These are phyloP conservation scores for Myotis yumanensis DNA, from an alignment of 2,113 vertebrate species.

Conservation along the genomic window DNA sequence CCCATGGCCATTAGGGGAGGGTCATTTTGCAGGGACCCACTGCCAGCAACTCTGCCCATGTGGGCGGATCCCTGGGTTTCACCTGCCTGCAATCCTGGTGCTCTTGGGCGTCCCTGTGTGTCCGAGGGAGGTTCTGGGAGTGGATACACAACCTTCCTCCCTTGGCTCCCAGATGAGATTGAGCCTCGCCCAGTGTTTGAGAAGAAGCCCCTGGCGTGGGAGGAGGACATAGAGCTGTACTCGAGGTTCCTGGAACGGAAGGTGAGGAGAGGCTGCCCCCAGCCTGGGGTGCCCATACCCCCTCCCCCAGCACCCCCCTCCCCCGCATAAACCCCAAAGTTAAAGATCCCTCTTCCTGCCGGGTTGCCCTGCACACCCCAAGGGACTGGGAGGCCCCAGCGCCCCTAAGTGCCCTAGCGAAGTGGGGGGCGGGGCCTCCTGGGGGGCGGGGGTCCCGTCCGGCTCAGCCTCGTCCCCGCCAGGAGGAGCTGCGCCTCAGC, in stretches of 20 bases:
- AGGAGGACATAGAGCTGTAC: conserved; percentile 90
- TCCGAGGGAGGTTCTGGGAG: not conserved
- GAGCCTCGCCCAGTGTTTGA: conserved; percentile 74
- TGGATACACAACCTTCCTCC: not conserved
- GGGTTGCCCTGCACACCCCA: not conserved
- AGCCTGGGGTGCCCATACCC: not conserved
- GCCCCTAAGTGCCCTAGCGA: not conserved
- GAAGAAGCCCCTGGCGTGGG: conserved; percentile 88
- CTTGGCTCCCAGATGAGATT: conserved; percentile 73
- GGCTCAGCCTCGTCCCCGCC: not conserved
- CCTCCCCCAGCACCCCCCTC: too few relatives aligned
- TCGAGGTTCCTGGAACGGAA: conserved; percentile 92
- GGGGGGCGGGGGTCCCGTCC: fast-evolving
- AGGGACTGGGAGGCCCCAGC: fast-evolving
- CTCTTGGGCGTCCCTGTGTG: not conserved
- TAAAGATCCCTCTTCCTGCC: not conserved
- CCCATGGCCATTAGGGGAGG: too few relatives aligned
- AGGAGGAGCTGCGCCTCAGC: conserved; percentile 90
- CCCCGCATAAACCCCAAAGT: too few relatives aligned
- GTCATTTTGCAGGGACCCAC: not conserved
- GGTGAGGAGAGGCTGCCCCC: conserved; percentile 79
- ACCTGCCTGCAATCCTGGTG: not conserved
- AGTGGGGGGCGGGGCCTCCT: not conserved
- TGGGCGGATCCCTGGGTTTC: not conserved
- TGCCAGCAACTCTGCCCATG: not conserved